Base-by-base conservation (phyloP, 1,140 invertebrate species). In the Nephila pilipes region DNA sequence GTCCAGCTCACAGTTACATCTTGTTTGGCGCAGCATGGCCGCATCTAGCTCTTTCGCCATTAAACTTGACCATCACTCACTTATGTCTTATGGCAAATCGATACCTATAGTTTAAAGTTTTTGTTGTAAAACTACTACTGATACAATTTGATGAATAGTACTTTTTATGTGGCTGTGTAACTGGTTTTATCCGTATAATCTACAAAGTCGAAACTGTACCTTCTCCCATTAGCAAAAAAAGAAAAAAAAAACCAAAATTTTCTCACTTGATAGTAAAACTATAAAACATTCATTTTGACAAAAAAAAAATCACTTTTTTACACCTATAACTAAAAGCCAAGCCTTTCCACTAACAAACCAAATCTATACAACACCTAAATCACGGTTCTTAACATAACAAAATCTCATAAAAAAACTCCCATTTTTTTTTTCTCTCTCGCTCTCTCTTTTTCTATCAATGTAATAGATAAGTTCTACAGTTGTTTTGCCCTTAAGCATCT, bases 391-490 rank as follows among this genome's bases (percentile, higher is more conserved):
- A 75, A 32, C 69, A 75, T 18, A 36, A 32, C 69, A 75, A 75
- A 75, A n/a, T n/a, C 69, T 75, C 29, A 75, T 75, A 75, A 75
- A 75, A 75, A 75, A 75, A 75, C 25, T 75, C 29, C 5, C 10
- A 25, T 25, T 69, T 25, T 69, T 63, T 25, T 75, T 75, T 36
- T 16, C 4, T 32, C 32, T 18, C 6, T 18, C 29, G 2, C 38
- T 25, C 32, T 75, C 18, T 16, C 4, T 32, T 16, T 18, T 18
- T 32, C 29, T 18, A 20, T 36, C 69, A 75, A 75, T 36, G 69
- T 75, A 75, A 36, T 29, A 75, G 69, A 75, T 36, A 75, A 75
- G 69, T 75, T 75, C 69, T 75, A 75, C 69, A 75, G 69, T 75
- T 75, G 69, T 75, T 75, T 75, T 75, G 4, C 69, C 29, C 29